Evolutionary conservation across 2,888 invertebrate species (phyloP), one percentile per base, ranked within the genome.

Genomic region (Macaria notata): DNA sequence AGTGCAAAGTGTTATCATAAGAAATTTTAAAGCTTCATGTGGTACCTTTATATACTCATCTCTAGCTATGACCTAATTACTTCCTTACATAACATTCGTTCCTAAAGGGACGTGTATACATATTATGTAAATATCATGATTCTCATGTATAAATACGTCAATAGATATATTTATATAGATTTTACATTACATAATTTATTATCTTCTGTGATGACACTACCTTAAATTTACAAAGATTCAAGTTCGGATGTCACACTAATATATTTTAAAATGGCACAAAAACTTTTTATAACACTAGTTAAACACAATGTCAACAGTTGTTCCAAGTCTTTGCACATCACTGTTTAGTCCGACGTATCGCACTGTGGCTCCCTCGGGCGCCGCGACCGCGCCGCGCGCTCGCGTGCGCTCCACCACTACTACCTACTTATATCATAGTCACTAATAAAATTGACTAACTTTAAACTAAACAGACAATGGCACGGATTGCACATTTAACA

Each of bases 71-170:
- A 86, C 78, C 88, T 89, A 88, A 82, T 83, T 83, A 80, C 83
- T 81, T 86, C 88, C 83, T 82, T 86, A 89, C 83, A 83, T 84
- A 89, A 91, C 91, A 88, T 88, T 91, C 86, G 91, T 90, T 88
- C 91, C 90, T 90, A 91, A 91, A 81, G 88, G 91, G 88, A 91
- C 90, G 87, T 90, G 91, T 91, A 91, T 88, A 91, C 89, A 90
- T 91, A 56, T 56, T 55, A 88, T 88, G 89, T 90, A 90, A 88
- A 91, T 90, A 89, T 86, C 76, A 83, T 85, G 82, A 86, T 87
- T 85, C 70, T 83, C 83, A 84, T 90, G 89, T 91, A 90, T 90
- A 90, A 91, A 91, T 91, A 90, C 87, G 83, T 86, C 81, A 88
- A 89, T 88, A 88, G 83, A 86, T 88, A 88, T 49, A 54, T 36